phyloP scores from a whole-genome alignment of 23 tunicate genomes.

The Clavelina lepadiformis region DNA sequence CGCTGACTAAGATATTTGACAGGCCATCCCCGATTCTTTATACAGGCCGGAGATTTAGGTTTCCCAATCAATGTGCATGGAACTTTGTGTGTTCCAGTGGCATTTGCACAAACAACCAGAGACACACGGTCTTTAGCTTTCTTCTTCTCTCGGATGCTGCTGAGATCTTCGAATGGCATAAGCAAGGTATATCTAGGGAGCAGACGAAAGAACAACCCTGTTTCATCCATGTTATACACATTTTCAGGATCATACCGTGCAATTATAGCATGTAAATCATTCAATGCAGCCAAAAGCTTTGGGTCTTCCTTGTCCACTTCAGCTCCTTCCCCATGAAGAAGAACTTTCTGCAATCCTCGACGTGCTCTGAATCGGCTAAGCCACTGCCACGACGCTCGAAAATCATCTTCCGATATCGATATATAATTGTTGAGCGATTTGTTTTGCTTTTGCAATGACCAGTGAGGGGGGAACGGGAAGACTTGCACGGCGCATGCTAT shows the following conservation, averaged over 20 bases:
- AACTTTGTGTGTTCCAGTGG: constrained; percentile 40
- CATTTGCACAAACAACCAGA: constrained; percentile 41
- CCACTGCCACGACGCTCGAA: constrained; percentile 34
- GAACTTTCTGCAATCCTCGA: constrained; percentile 25
- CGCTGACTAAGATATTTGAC: constrained; percentile 13
- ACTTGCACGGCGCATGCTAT: constrained; percentile 26
- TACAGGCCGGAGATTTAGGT: constrained; percentile 28
- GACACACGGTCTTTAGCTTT: constrained; percentile 18
- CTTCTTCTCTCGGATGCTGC: constrained; percentile 34
- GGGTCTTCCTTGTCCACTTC: constrained; percentile 40
- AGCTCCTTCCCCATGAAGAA: constrained; percentile 29
- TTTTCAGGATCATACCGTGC: constrained; percentile 44
- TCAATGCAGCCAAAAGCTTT: constrained; percentile 8
- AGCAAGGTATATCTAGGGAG: constrained; percentile 32
- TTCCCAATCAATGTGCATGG: constrained; percentile 35
- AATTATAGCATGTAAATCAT: constrained; percentile 16
- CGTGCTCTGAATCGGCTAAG: constrained; percentile 32
- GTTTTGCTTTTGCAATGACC: constrained; percentile 38
- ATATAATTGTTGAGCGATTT: constrained; percentile 37
- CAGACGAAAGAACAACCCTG: constrained; percentile 49
- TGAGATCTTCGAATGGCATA: constrained; percentile 23
- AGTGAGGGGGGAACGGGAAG: constrained; percentile 40
- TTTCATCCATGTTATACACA: constrained; percentile 56
- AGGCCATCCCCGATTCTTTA: constrained; percentile 35
- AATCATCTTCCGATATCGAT: constrained; percentile 13